phyloP scores from a whole-genome alignment of 2,797 vertebrate genomes.

The Bradypus variegatus region DNA sequence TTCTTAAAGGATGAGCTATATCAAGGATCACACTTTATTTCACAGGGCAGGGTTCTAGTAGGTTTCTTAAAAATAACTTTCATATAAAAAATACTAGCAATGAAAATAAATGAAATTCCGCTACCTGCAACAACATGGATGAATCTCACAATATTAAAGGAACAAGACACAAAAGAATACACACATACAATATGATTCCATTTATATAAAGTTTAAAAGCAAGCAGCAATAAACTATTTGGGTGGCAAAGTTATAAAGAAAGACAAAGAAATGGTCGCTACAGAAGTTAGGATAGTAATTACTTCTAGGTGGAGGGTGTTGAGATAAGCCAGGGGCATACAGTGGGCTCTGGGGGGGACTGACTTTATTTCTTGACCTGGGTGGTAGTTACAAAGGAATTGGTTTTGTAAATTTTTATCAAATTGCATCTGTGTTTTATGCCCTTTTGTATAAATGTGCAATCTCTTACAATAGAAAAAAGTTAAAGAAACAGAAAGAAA shows the following conservation, averaged over 20 bases:
- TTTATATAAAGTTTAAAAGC: not conserved
- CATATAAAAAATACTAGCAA: not conserved
- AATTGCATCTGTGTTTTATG: not conserved
- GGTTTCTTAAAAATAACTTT: slow-evolving; percentile 21
- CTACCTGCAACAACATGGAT: not conserved
- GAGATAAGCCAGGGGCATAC: not conserved
- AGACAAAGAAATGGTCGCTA: not conserved
- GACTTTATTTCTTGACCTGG: not conserved
- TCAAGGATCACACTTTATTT: not conserved
- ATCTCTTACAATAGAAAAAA: not conserved
- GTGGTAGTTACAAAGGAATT: not conserved
- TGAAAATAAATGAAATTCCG: slow-evolving; percentile 5
- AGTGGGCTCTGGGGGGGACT: not conserved
- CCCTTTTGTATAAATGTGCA: not conserved
- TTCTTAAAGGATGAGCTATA: not conserved
- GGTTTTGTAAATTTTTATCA: slow-evolving; percentile 6
- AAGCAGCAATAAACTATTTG: slow-evolving; percentile 1
- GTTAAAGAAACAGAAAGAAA: not conserved
- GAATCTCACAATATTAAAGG: not conserved
- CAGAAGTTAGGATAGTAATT: not conserved
- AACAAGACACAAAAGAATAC: not conserved
- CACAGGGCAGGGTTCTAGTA: not conserved
- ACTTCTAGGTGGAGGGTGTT: not conserved
- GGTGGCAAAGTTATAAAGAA: not conserved
- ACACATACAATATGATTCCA: not conserved